These are phyloP conservation scores for Apamea epomidion DNA, from an alignment of 2,888 invertebrate genomes.

Conservation along the genomic window DNA sequence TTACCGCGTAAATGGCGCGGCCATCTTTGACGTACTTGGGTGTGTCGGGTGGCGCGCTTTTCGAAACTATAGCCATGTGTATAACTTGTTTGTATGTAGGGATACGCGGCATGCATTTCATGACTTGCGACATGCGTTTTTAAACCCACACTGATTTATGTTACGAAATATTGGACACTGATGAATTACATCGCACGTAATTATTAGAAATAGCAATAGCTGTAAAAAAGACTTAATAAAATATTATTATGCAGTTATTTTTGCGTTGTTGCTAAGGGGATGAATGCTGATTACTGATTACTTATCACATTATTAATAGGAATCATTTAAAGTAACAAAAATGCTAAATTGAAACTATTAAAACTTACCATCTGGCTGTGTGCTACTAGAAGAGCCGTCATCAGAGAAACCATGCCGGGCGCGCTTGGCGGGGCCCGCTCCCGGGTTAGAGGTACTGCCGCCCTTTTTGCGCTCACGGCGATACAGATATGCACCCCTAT, in stretches of 20 bases:
- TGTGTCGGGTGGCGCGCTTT: constrained; percentile 60
- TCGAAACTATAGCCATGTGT: constrained; percentile 46
- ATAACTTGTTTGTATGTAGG: constrained; percentile 31
- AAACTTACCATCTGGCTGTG: constrained; percentile 84
- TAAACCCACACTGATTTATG: not conserved
- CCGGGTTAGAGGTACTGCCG: constrained; percentile 71
- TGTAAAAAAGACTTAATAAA: not conserved
- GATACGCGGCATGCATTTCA: not conserved
- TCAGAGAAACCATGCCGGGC: constrained; percentile 92
- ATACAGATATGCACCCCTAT: constrained; percentile 94
- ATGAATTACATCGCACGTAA: not conserved
- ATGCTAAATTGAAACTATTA: not conserved
- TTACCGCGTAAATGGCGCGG: constrained; percentile 56
- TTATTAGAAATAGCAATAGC: not conserved
- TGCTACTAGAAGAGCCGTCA: constrained; percentile 93
- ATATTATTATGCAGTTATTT: not conserved
- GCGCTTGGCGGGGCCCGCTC: constrained; percentile 82
- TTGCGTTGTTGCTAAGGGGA: not conserved
- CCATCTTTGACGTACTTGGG: constrained; percentile 54
- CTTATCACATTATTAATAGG: not conserved
- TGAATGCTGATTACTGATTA: not conserved
- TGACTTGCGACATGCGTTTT: not conserved
- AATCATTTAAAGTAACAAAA: not conserved
- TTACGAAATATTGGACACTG: not conserved
- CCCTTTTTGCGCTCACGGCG: constrained; percentile 94